phyloP scores from a whole-genome alignment of 2,797 vertebrate genomes.

The Enteromius afrohamiltoni region DNA sequence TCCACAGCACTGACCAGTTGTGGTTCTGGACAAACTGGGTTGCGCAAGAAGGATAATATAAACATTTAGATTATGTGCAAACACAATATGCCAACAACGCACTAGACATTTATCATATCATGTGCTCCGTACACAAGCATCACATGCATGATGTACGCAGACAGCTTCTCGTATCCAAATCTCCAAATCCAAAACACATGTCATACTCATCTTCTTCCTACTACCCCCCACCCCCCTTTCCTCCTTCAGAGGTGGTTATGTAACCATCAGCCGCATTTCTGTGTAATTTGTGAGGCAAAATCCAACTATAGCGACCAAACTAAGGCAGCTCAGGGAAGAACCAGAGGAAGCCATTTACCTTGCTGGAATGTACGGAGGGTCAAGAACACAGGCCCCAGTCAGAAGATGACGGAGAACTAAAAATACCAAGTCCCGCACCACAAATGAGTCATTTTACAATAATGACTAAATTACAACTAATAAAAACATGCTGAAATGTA shows the following conservation, averaged over 20 bases:
- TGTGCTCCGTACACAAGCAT: constrained; percentile 32
- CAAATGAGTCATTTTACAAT: constrained; percentile 6
- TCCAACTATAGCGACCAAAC: constrained; percentile 64
- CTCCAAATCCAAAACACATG: constrained; percentile 44
- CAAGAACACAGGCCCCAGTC: constrained; percentile 32
- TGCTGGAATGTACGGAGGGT: constrained; percentile 43
- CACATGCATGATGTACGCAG: constrained; percentile 29
- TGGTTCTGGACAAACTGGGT: constrained; percentile 8
- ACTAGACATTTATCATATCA: background rate
- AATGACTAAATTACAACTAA: constrained; percentile 17
- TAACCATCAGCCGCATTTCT: constrained; percentile 68
- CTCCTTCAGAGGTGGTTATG: constrained; percentile 73
- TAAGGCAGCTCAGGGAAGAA: constrained; percentile 42
- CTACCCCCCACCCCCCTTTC: constrained; percentile 65
- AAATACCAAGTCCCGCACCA: constrained; percentile 40
- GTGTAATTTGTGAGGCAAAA: constrained; percentile 67
- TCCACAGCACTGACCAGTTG: background rate
- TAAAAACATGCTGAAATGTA: constrained; percentile 5
- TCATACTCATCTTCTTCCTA: constrained; percentile 42
- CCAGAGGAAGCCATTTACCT: constrained; percentile 34
- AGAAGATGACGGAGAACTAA: constrained; percentile 21
- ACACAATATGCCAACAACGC: background rate
- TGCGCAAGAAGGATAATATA: constrained; percentile 5
- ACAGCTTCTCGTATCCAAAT: constrained; percentile 23
- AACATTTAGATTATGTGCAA: constrained; percentile 23